phyloP scores from a whole-genome alignment of 2,113 vertebrate genomes.

The Phalacrocorax brasilianus region DNA sequence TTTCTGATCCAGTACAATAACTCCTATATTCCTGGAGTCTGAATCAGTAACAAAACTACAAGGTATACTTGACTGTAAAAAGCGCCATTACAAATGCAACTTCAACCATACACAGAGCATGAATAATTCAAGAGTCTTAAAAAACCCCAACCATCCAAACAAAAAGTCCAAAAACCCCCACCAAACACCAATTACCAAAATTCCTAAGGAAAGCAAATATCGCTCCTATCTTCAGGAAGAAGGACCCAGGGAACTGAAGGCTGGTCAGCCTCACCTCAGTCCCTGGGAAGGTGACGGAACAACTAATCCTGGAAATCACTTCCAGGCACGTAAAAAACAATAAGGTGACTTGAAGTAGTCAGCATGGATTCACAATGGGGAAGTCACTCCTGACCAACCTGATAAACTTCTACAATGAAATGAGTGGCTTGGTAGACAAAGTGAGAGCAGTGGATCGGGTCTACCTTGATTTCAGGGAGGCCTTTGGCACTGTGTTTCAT shows the following conservation, averaged over 20 bases:
- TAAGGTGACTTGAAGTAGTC: not conserved
- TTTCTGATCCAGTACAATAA: not conserved
- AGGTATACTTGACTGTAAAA: not conserved
- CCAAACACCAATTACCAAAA: not conserved
- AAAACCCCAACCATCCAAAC: not conserved
- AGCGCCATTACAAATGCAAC: not conserved
- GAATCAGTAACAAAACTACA: not conserved
- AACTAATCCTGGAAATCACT: not conserved
- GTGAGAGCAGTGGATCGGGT: not conserved
- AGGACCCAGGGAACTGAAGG: not conserved
- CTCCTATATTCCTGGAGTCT: not conserved
- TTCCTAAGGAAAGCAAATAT: not conserved
- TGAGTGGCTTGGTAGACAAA: not conserved
- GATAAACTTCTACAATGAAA: not conserved
- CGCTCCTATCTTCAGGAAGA: not conserved
- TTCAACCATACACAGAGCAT: not conserved
- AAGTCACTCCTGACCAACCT: not conserved
- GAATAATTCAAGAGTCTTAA: not conserved
- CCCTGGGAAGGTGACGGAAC: not conserved
- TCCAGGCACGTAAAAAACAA: not conserved
- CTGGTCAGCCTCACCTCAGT: not conserved
- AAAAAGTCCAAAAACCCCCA: not conserved
- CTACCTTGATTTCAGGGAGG: not conserved
- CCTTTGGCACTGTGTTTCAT: not conserved
- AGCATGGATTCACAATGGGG: not conserved